A percentile compares a stretch with the other conserved stretches of the same genome.
These are phyloP conservation scores for Pteropus rufus DNA, from an alignment of 2,797 vertebrate genomes.

Conservation along the genomic window DNA sequence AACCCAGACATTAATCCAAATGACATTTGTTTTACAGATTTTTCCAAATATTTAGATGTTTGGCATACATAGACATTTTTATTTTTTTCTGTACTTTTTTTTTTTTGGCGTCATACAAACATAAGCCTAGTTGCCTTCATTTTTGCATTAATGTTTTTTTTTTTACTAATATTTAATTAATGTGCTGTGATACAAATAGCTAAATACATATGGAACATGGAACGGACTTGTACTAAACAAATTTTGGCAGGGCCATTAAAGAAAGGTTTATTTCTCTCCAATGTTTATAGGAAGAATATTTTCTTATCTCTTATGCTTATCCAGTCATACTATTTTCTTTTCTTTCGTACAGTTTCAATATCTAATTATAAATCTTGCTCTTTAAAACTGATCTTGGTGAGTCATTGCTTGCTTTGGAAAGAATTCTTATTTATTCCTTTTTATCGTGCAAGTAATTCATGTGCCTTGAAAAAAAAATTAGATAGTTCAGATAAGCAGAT, in stretches of 20 bases:
- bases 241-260: not conserved
- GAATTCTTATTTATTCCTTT: constrained; percentile 24
- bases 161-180: constrained; percentile 46
- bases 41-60: constrained; percentile 54
- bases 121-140: constrained; percentile 29
- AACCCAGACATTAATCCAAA: constrained; percentile 54
- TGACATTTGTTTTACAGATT: constrained; percentile 62
- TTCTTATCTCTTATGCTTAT: not conserved
- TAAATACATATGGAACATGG: constrained; percentile 17
- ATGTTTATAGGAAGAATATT: not conserved
- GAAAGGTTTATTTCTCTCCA: not conserved
- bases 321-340: not conserved
- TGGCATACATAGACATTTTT: constrained; percentile 19
- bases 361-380: constrained; percentile 35
- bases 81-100: not conserved
- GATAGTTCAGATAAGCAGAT: constrained; percentile 41
- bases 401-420: constrained; percentile 40
- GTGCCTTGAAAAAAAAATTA: not conserved
- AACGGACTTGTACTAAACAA: not conserved
- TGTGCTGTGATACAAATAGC: constrained; percentile 24
- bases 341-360: not conserved
- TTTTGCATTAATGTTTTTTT: constrained; percentile 32
- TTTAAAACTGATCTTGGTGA: constrained; percentile 54
- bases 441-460: constrained; percentile 36
- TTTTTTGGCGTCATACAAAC: constrained; percentile 30